Evolutionary conservation across 2,888 invertebrate genomes (phyloP), one percentile per base, ranked within the genome.

Genomic region (Gonocerus acuteangulatus): DNA sequence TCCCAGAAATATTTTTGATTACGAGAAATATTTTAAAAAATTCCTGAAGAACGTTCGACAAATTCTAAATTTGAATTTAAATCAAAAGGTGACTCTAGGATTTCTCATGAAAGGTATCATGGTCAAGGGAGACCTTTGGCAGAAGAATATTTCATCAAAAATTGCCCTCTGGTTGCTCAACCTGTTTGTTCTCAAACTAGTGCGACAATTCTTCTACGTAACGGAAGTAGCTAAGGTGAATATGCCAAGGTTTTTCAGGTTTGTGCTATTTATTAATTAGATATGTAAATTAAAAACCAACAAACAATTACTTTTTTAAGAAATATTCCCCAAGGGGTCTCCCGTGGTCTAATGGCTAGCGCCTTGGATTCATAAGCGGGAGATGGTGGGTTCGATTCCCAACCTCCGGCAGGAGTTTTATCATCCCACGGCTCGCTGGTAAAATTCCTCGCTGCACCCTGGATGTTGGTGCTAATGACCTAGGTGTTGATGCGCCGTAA

Each of bases 1-100:
- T 44, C 57, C 57, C n/a, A 23, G 27, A 18, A 57, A 45, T 15
- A 19, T 57, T 18, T 32, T 57, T n/a, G 21, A 23, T 6, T n/a
- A 19, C 18, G 45, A 44, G 13, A 57, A 47, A 6, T 47, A 15
- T 27, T 27, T 57, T 2, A 45, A 45, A 27, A 45, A 19, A 32
- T 57, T 45, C 32, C 19, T 57, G n/a, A 15, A 45, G 18, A 57
- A 57, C 32, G 23, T 57, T 21, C 27, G 45, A 32, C 27, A 47
- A 19, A 21, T 57, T 32, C 18, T 57, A n/a, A 45, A 16, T 16
- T 45, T 47, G 16, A 57, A 27, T 27, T 16, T n/a, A 2, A 45
- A 45, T 15, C 57, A 57, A 45, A 32, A 19, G 2, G 13, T 57
- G 13, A 57, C 57, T 32, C 44, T 57, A n/a, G 57, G 32, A 19